Evolutionary conservation across 2,113 vertebrate species (phyloP).

Genomic region (Notarius quadriscutis): DNA sequence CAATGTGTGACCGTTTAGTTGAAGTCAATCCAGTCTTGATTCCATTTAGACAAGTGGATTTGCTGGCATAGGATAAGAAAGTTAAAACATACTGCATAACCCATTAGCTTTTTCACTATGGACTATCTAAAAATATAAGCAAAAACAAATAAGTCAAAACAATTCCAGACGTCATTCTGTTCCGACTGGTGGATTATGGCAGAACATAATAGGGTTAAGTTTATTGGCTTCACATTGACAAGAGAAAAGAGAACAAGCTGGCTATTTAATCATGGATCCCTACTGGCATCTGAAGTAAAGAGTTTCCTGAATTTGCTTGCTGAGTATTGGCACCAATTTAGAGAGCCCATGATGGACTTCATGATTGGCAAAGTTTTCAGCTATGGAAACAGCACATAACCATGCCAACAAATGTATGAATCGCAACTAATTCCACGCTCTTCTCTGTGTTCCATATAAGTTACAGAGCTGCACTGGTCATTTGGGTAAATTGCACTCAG

Average conservation of each 20-base stretch:
- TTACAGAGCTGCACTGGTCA: slow-evolving; percentile 13
- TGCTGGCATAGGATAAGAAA: not conserved
- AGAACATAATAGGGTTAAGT: not conserved
- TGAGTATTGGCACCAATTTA: slow-evolving; percentile 1
- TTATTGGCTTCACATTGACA: not conserved
- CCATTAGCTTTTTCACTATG: too few relatives aligned
- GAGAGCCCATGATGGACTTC: not conserved
- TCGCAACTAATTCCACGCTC: slow-evolving; percentile 3
- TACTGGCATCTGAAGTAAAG: not conserved
- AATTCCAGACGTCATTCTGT: not conserved
- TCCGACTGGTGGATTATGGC: not conserved
- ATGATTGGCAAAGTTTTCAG: slow-evolving; percentile 21
- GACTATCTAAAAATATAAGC: not conserved
- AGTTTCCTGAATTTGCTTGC: slow-evolving; percentile 7
- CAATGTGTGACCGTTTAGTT: not conserved
- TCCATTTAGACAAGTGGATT: not conserved
- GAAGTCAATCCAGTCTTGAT: not conserved
- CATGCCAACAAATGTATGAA: slow-evolving; percentile 39
- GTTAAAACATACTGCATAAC: too few relatives aligned
- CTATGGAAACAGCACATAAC: slow-evolving; percentile 10
- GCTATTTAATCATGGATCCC: not conserved
- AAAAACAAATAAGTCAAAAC: not conserved
- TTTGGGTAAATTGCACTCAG: not conserved
- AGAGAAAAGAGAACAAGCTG: not conserved
- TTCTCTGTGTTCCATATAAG: slow-evolving; percentile 11